phyloP scores from a whole-genome alignment of 1,140 invertebrate species.

The Drosophila carrolli region DNA sequence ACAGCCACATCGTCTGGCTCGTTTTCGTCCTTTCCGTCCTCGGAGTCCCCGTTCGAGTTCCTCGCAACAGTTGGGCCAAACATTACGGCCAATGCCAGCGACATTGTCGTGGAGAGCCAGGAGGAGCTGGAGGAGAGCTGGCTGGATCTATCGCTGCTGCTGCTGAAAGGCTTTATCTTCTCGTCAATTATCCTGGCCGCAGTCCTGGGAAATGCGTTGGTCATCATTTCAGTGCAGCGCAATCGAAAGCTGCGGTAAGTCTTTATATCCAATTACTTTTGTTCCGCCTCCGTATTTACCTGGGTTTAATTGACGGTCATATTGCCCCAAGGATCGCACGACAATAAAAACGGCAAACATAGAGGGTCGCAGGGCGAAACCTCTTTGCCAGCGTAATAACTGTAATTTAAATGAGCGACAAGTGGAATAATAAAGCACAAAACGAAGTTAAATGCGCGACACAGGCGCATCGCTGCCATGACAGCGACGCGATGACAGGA shows the following conservation, averaged over 20 bases:
- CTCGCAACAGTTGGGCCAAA: slow-evolving; percentile 60
- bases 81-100: slow-evolving; percentile 60
- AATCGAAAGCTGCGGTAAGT: slow-evolving; percentile 84
- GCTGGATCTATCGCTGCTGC: slow-evolving; percentile 86
- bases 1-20: slow-evolving; percentile 57
- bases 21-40: slow-evolving; percentile 10
- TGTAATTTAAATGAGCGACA: slow-evolving; percentile 77
- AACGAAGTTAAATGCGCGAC: slow-evolving; percentile 68
- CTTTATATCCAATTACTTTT: slow-evolving; percentile 9
- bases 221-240: slow-evolving; percentile 89
- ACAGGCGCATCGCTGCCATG: slow-evolving; percentile 41
- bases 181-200: slow-evolving; percentile 93
- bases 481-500: slow-evolving; percentile 43
- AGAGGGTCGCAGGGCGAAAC: not conserved
- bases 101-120: slow-evolving; percentile 24
- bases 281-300: not conserved
- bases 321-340: slow-evolving; percentile 19
- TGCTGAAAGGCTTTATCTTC: slow-evolving; percentile 91
- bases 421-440: slow-evolving; percentile 72
- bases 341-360: slow-evolving; percentile 24
- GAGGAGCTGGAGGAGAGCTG: slow-evolving; percentile 79
- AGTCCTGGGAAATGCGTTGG: slow-evolving; percentile 93
- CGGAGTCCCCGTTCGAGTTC: slow-evolving; percentile 51
- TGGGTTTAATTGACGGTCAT: slow-evolving; percentile 44
- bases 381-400: slow-evolving; percentile 44